A percentile compares a stretch with the other conserved stretches of the same genome.
Conservation (phyloP, 35 echinoderm and acorn worm genomes). For the Nesometra sesokonis region DNA sequence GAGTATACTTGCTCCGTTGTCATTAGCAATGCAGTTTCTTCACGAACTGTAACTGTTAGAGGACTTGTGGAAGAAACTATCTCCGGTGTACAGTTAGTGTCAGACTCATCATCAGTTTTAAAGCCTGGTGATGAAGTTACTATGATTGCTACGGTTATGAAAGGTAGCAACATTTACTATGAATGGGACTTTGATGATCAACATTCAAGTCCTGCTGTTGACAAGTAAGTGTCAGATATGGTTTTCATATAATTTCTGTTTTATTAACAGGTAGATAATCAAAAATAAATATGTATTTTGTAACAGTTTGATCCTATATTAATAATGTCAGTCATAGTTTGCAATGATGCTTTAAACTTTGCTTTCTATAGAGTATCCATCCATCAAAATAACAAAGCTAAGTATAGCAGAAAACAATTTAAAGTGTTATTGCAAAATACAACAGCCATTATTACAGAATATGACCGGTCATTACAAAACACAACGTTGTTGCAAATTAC, state of each 20-base stretch:
- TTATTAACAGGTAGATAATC: too few relatives aligned
- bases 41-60: constrained; percentile 1
- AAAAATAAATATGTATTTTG: too few relatives aligned
- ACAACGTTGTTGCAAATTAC: too few relatives aligned
- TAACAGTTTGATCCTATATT: too few relatives aligned
- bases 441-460: too few relatives aligned
- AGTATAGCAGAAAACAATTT: too few relatives aligned
- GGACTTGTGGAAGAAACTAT: constrained; percentile 63
- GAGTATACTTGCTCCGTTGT: constrained; percentile 32
- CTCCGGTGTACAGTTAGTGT: constrained; percentile 33
- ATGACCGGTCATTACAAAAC: too few relatives aligned
- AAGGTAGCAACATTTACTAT: constrained; percentile 58
- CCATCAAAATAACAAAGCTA: too few relatives aligned
- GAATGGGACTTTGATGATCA: constrained; percentile 68
- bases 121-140: constrained; percentile 16
- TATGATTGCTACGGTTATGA: constrained; percentile 31
- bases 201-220: not conserved
- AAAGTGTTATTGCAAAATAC: too few relatives aligned
- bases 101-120: constrained; percentile 30
- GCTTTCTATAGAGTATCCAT: too few relatives aligned
- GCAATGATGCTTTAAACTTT: not conserved
- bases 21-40: constrained; percentile 55
- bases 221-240: constrained; percentile 10
- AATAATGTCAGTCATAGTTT: not conserved
- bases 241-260: too few relatives aligned